These are phyloP conservation scores for Torymus texanus DNA, from an alignment of 2,888 invertebrate genomes.

Conservation along the genomic window DNA sequence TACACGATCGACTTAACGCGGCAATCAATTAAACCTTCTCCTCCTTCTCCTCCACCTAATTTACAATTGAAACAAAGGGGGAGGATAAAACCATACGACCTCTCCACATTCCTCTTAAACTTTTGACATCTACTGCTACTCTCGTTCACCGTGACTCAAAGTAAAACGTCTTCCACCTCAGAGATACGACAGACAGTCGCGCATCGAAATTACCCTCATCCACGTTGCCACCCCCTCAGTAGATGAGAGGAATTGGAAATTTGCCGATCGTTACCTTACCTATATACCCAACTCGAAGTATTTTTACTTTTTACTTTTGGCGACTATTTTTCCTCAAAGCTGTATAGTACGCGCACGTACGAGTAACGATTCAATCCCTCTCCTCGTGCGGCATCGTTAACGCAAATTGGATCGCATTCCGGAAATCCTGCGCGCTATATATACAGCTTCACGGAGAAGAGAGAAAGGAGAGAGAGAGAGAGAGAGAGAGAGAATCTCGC, in stretches of 20 bases:
- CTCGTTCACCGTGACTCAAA: background rate
- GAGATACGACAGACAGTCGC: constrained; percentile 9
- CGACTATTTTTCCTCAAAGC: background rate
- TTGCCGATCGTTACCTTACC: constrained; percentile 5
- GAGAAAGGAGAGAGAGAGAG: too few relatives aligned
- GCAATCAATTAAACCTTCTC: too few relatives aligned
- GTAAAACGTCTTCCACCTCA: constrained; percentile 28
- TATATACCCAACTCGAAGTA: background rate
- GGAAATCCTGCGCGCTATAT: constrained; percentile 51
- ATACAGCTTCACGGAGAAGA: too few relatives aligned
- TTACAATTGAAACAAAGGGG: too few relatives aligned
- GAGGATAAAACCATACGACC: too few relatives aligned
- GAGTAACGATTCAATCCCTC: constrained; percentile 51
- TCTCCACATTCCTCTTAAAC: too few relatives aligned
- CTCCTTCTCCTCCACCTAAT: too few relatives aligned
- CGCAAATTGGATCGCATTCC: constrained; percentile 67
- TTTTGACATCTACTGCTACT: too few relatives aligned
- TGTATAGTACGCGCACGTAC: background rate
- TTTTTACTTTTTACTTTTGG: constrained; percentile 12
- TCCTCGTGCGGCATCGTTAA: constrained; percentile 59
- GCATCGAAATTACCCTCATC: constrained; percentile 21
- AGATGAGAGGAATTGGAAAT: constrained; percentile 34
- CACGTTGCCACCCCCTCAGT: background rate
- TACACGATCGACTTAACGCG: too few relatives aligned
- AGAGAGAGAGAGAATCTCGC: background rate